phyloP scores from a whole-genome alignment of 2,113 vertebrate genomes.

The Rhinichthys klamathensis region DNA sequence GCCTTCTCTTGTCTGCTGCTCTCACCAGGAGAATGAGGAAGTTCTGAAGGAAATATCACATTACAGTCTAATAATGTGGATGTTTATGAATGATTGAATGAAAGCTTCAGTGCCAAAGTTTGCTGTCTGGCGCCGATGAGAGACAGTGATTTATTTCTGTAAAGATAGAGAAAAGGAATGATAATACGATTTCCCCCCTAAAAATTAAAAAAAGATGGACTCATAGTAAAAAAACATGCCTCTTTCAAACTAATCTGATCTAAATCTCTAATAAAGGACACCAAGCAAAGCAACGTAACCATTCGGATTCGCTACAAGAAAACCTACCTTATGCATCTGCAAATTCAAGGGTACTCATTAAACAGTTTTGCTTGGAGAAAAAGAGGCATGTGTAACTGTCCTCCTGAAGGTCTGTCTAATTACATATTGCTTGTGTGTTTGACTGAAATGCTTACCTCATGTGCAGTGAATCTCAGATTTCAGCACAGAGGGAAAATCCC shows the following conservation, averaged over 20 bases:
- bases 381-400: constrained; percentile 59
- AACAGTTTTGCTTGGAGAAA: constrained; percentile 11
- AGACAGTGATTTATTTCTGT: constrained; percentile 3
- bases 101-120: neutral
- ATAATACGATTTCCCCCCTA: neutral
- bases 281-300: neutral
- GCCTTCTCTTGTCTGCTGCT: neutral
- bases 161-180: neutral
- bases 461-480: constrained; percentile 67
- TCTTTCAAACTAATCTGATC: neutral
- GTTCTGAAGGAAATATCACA: constrained; percentile 44
- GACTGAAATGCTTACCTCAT: constrained; percentile 56
- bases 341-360: constrained; percentile 11
- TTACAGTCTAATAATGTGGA: constrained; percentile 37
- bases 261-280: neutral
- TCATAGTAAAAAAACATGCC: neutral
- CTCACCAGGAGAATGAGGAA: constrained; percentile 56
- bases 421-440: constrained; percentile 61
- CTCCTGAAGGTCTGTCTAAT: constrained; percentile 71
- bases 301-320: neutral
- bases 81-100: constrained; percentile 3
- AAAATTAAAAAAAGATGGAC: neutral
- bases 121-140: neutral
- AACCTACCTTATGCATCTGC: neutral
- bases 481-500: constrained; percentile 68